Conservation (phyloP, 64 coral and sea anemone species). For the Stylophora pistillata region DNA sequence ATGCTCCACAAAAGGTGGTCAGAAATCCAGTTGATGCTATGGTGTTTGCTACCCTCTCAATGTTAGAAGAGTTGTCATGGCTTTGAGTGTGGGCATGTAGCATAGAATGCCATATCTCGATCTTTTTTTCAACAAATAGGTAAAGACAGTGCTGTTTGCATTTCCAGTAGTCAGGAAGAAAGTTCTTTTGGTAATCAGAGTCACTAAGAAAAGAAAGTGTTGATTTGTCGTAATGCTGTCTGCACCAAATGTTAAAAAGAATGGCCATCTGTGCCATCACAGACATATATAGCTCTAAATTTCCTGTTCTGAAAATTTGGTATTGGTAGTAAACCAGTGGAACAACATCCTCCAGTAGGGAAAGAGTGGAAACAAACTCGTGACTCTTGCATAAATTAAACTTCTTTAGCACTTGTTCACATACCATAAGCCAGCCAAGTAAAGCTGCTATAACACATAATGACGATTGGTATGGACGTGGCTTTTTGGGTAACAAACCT, state of each 20-base stretch:
- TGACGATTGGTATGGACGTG: slow-evolving; percentile 11
- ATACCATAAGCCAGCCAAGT: slow-evolving; percentile 28
- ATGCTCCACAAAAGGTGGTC: slow-evolving; percentile 25
- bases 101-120: slow-evolving; percentile 59
- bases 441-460: slow-evolving; percentile 26
- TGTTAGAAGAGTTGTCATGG: neutral
- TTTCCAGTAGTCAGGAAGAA: slow-evolving; percentile 42
- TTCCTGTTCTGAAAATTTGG: slow-evolving; percentile 33
- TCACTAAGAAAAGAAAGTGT: slow-evolving; percentile 49
- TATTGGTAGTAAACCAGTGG: slow-evolving; percentile 43
- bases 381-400: slow-evolving; percentile 49
- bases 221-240: slow-evolving; percentile 45
- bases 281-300: slow-evolving; percentile 14
- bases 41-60: slow-evolving; percentile 39
- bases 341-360: slow-evolving; percentile 53
- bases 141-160: slow-evolving; percentile 22
- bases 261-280: slow-evolving; percentile 26
- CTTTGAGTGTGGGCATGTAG: slow-evolving; percentile 40
- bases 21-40: slow-evolving; percentile 31
- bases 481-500: slow-evolving; percentile 26
- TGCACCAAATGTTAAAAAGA: slow-evolving; percentile 30
- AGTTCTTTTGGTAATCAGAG: slow-evolving; percentile 33
- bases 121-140: slow-evolving; percentile 41
- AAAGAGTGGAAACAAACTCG: slow-evolving; percentile 21
- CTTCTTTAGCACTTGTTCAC: slow-evolving; percentile 28